Conservation (phyloP, 2,797 vertebrate genomes). For the Buphagus erythrorhynchus region DNA sequence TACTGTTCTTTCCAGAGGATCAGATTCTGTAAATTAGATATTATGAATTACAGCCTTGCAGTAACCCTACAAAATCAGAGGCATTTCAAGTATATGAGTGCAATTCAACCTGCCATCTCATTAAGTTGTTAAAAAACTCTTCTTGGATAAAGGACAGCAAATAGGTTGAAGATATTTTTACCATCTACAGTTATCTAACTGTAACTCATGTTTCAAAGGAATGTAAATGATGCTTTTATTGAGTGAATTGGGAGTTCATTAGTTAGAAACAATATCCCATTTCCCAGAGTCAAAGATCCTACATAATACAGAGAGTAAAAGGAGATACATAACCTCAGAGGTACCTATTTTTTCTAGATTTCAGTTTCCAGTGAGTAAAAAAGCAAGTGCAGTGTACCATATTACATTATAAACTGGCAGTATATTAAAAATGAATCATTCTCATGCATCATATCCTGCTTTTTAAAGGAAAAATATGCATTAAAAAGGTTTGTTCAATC, state of each 20-base stretch:
- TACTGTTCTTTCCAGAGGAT: background rate
- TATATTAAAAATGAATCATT: constrained; percentile 65
- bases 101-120: background rate
- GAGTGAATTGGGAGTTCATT: background rate
- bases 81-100: background rate
- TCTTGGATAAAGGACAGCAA: background rate
- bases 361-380: constrained; percentile 3
- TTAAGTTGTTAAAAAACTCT: background rate
- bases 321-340: background rate
- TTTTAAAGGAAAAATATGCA: constrained; percentile 70
- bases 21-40: background rate
- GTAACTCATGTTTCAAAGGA: background rate
- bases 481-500: constrained; percentile 71
- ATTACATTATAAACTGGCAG: constrained; percentile 42
- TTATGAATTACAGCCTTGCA: background rate
- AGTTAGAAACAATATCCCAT: background rate
- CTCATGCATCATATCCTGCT: constrained; percentile 55
- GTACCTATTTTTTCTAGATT: background rate
- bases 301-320: background rate
- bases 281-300: background rate
- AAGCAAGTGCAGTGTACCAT: background rate
- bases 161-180: background rate
- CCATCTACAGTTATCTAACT: background rate
- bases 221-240: background rate
- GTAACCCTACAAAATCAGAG: background rate